phyloP scores from a whole-genome alignment of 2,888 invertebrate species.

The Archips crataeganus region DNA sequence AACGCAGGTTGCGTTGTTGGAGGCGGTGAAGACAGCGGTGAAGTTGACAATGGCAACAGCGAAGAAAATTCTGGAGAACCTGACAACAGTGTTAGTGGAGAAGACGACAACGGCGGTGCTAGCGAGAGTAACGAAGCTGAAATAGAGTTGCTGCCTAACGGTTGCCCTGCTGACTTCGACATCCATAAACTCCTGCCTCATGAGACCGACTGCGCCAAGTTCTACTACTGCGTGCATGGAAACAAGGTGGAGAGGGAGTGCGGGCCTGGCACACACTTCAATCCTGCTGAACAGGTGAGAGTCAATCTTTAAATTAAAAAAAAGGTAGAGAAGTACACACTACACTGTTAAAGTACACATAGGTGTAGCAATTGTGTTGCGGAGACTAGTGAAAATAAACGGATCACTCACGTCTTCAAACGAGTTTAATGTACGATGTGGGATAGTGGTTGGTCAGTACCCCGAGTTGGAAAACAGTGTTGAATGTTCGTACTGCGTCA shows the following conservation, averaged over 20 bases:
- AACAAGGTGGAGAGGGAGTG: constrained; percentile 51
- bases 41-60: background rate
- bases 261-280: constrained; percentile 48
- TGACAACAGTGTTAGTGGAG: background rate
- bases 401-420: too few relatives aligned
- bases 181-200: constrained; percentile 56
- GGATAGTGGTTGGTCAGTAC: too few relatives aligned
- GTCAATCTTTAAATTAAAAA: too few relatives aligned
- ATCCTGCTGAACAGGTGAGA: constrained; percentile 41
- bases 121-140: constrained; percentile 11
- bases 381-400: too few relatives aligned
- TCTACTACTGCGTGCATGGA: constrained; percentile 59
- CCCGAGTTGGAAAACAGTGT: too few relatives aligned
- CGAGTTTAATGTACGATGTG: too few relatives aligned
- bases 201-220: constrained; percentile 53
- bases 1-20: constrained; percentile 29
- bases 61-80: constrained; percentile 10
- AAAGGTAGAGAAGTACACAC: too few relatives aligned
- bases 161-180: constrained; percentile 54
- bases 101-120: background rate
- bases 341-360: too few relatives aligned
- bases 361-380: too few relatives aligned
- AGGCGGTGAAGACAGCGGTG: background rate
- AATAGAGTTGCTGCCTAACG: constrained; percentile 47
- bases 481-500: too few relatives aligned